Evolutionary conservation across 2,888 invertebrate genomes (phyloP), one percentile per base, ranked within the genome.

Genomic region (Apotomis turbidana): DNA sequence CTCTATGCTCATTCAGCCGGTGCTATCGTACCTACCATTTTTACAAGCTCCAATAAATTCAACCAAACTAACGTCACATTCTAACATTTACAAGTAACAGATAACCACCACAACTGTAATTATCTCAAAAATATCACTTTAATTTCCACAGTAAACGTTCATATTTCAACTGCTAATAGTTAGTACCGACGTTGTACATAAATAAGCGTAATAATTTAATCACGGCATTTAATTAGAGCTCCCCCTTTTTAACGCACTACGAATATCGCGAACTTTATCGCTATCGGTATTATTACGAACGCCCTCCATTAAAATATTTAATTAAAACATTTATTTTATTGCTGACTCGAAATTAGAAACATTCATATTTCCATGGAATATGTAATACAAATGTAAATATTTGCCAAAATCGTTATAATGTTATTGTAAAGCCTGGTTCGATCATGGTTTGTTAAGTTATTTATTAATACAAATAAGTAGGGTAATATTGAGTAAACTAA

Each of bases 151-250:
- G 67, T 58, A 61, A 55, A 74, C 66, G 27, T 55, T 61, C 57
- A 67, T 70, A 70, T 70, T 72, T 75, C 75, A 72, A 70, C 62
- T 52, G 70, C 59, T 75, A 76, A 74, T 62, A 60, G 67, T 59
- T 58, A 46, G 57, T 68, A 66, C 66, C 63, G 63, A 66, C 74
- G 68, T 74, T 38, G 70, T 74, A 68, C 76, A 72, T 75, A 75
- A 78, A 80, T 76, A 76, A 77, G 74, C 66, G 74, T 75, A 76
- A 81, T 80, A 80, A 83, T 82, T 80, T 79, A 78, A 81, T 81
- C 79, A 76, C 74, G 77, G 71, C 75, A 76, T 80, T 81, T 81
- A 81, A 84, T 81, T 80, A 81, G 81, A 77, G 77, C 74, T 70
- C 74, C 71, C 78, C 76, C 61, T 76, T 80, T 81, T 80, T 81